Conservation (phyloP, 2,888 invertebrate genomes). For the Gastracanthus pulcherrimus region DNA sequence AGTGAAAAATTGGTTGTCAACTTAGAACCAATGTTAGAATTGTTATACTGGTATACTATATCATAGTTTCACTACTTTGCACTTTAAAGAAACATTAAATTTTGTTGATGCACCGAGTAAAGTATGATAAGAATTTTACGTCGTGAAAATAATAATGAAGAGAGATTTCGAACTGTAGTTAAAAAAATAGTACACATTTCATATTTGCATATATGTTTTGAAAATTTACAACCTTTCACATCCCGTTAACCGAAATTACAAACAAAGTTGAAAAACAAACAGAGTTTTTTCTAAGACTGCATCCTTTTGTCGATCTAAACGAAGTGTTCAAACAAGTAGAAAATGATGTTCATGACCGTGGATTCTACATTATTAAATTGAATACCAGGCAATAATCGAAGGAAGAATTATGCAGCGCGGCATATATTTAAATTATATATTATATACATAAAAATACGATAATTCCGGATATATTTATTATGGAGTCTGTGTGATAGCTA, state of each 20-base stretch:
- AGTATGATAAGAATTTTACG: too few relatives aligned
- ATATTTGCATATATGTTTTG: too few relatives aligned
- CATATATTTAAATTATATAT: background rate
- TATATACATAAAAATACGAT: background rate
- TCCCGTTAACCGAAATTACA: background rate
- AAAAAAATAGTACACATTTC: too few relatives aligned
- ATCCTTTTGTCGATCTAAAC: background rate
- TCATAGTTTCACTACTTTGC: too few relatives aligned
- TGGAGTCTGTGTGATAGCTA: constrained; percentile 13
- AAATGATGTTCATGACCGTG: background rate
- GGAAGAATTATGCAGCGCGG: background rate
- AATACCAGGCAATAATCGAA: too few relatives aligned
- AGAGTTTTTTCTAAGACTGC: constrained; percentile 4
- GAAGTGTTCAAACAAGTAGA: constrained; percentile 6
- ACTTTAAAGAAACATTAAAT: too few relatives aligned
- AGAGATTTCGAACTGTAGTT: too few relatives aligned
- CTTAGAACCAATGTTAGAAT: too few relatives aligned
- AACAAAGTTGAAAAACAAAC: background rate
- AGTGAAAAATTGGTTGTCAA: too few relatives aligned
- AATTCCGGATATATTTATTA: constrained; percentile 15
- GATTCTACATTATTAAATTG: background rate
- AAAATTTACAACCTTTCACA: background rate
- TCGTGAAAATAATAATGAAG: too few relatives aligned
- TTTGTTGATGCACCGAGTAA: too few relatives aligned
- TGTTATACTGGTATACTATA: too few relatives aligned